Percentiles rank a stretch among this genome's conserved stretches.
These are phyloP conservation scores for Ahaetulla prasina DNA, from an alignment of 2,113 vertebrate species.

Conservation along the genomic window DNA sequence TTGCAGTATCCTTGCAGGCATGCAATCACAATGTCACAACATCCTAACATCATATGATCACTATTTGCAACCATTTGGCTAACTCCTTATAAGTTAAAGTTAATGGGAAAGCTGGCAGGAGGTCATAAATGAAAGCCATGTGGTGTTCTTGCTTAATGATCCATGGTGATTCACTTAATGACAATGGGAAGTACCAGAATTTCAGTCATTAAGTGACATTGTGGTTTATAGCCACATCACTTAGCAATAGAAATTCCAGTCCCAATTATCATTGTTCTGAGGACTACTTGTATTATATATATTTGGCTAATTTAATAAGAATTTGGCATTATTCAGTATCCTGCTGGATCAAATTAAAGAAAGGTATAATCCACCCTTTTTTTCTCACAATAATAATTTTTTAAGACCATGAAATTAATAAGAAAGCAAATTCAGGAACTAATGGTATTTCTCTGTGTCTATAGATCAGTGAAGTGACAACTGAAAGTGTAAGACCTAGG, in stretches of 20 bases:
- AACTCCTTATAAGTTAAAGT: neutral
- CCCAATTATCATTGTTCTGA: neutral
- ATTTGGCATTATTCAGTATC: neutral
- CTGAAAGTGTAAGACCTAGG: conserved; percentile 83
- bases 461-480: conserved; percentile 80
- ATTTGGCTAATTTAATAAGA: neutral
- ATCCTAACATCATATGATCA: neutral
- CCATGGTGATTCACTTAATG: neutral
- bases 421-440: neutral
- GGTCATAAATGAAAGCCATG: neutral
- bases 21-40: neutral
- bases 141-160: neutral
- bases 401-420: neutral
- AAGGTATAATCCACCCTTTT: neutral
- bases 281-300: neutral
- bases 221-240: neutral
- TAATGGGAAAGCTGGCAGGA: neutral
- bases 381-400: neutral
- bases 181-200: neutral
- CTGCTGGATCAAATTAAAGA: neutral
- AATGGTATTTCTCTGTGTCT: neutral
- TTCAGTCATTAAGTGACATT: neutral
- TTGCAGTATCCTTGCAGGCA: neutral
- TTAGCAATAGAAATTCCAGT: neutral
- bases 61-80: neutral